Evolutionary conservation across 2,113 vertebrate genomes (phyloP).

Genomic region (Hyla sarda): DNA sequence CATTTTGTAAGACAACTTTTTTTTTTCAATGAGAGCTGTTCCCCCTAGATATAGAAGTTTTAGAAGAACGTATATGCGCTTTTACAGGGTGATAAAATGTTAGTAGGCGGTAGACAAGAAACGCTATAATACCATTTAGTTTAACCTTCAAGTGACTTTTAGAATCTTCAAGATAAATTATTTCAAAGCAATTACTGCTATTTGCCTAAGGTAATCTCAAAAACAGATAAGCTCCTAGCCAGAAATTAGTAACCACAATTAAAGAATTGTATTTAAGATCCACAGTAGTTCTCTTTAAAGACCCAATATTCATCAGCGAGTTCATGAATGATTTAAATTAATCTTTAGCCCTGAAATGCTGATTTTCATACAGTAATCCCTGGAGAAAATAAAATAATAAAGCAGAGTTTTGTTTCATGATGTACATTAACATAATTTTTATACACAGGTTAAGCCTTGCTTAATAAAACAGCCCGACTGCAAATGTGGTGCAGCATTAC

Average conservation of each 20-base stretch:
- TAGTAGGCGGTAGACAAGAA: constrained; percentile 21
- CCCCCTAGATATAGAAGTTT: constrained; percentile 15
- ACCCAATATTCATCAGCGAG: constrained; percentile 46
- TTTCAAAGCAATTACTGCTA: constrained; percentile 55
- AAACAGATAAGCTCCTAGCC: constrained; percentile 52
- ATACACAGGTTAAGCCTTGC: constrained; percentile 34
- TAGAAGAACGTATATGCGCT: background rate
- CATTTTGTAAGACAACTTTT: background rate
- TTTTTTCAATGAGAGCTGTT: background rate
- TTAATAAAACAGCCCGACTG: constrained; percentile 23
- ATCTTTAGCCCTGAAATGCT: constrained; percentile 43
- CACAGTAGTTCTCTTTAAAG: constrained; percentile 48
- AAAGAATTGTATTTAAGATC: constrained; percentile 55
- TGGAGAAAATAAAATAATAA: constrained; percentile 52
- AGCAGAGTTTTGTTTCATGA: constrained; percentile 39
- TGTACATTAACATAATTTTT: constrained; percentile 43
- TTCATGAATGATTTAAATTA: constrained; percentile 55
- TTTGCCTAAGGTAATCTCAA: constrained; percentile 56
- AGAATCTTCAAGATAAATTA: constrained; percentile 48
- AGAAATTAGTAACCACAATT: constrained; percentile 57
- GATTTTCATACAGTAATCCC: constrained; percentile 43
- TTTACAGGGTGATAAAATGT: constrained; percentile 36
- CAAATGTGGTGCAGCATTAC: constrained; percentile 17
- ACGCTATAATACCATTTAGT: constrained; percentile 27
- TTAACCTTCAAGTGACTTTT: constrained; percentile 55